These are phyloP conservation scores for Myotis davidii DNA, from an alignment of 2,113 vertebrate species.

Conservation along the genomic window DNA sequence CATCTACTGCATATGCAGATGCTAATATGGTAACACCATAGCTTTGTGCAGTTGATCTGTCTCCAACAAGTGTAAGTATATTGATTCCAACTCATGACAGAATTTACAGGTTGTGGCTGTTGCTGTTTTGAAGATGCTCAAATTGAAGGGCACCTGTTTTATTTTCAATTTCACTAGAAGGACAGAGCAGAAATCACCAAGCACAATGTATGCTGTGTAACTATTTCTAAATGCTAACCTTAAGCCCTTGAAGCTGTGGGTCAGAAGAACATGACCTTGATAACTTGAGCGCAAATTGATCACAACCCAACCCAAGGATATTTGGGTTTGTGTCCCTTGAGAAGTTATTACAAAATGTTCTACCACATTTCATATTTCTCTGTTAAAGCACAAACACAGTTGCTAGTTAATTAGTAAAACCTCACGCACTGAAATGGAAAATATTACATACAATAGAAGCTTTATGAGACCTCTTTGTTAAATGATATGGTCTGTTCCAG, in stretches of 20 bases:
- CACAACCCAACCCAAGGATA: conserved; percentile 43
- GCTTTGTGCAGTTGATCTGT: not conserved
- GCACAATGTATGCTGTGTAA: not conserved
- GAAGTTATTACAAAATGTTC: conserved; percentile 32
- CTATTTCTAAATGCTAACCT: conserved; percentile 51
- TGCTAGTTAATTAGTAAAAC: not conserved
- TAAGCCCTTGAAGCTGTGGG: conserved; percentile 41
- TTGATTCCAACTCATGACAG: not conserved
- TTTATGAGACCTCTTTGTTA: not conserved
- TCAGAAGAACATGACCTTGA: conserved; percentile 31
- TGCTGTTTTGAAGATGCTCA: not conserved
- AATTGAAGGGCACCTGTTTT: not conserved
- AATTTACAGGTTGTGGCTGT: not conserved
- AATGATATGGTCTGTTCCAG: not conserved
- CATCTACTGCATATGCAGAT: not conserved
- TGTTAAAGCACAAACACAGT: conserved; percentile 22
- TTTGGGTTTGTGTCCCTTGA: conserved; percentile 13
- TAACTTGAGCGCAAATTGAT: conserved; percentile 38
- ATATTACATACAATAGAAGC: not conserved
- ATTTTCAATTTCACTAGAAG: conserved; percentile 2
- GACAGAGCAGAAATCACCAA: not conserved
- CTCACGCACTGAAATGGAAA: not conserved
- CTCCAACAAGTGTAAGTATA: not conserved
- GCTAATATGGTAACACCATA: not conserved
- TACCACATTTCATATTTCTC: not conserved